phyloP scores from a whole-genome alignment of 2,888 invertebrate genomes.

The Choristoneura rosaceana region DNA sequence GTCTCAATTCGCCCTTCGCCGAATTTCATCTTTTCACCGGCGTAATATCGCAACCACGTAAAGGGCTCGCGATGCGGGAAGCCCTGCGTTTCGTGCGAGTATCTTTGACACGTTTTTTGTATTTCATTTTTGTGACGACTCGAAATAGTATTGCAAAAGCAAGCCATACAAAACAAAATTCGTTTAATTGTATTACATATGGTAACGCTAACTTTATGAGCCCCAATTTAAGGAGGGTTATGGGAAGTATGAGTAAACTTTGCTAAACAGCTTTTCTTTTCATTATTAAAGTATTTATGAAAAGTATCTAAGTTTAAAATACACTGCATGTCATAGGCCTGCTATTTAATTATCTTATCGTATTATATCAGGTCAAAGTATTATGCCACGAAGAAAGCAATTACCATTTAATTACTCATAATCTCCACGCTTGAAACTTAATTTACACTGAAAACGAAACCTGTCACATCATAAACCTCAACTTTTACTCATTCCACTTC shows the following conservation, averaged over 20 bases:
- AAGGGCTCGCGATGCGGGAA: slow-evolving; percentile 11
- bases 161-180: too few relatives aligned
- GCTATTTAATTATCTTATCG: too few relatives aligned
- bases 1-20: slow-evolving; percentile 36
- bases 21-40: slow-evolving; percentile 42
- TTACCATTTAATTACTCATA: neutral
- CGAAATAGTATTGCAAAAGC: neutral
- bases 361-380: too few relatives aligned
- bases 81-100: neutral
- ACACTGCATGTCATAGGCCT: too few relatives aligned
- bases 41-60: slow-evolving; percentile 39
- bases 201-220: neutral
- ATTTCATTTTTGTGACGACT: neutral
- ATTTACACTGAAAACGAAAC: neutral
- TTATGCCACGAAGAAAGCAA: neutral
- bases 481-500: neutral
- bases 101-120: slow-evolving; percentile 1
- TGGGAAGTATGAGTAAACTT: neutral
- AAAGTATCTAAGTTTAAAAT: too few relatives aligned
- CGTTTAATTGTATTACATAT: neutral
- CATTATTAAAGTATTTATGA: too few relatives aligned
- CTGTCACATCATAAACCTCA: neutral
- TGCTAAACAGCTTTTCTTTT: neutral
- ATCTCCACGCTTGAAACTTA: neutral
- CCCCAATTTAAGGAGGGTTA: neutral